phyloP scores from a whole-genome alignment of 2,113 vertebrate genomes.

The Pionites leucogaster region DNA sequence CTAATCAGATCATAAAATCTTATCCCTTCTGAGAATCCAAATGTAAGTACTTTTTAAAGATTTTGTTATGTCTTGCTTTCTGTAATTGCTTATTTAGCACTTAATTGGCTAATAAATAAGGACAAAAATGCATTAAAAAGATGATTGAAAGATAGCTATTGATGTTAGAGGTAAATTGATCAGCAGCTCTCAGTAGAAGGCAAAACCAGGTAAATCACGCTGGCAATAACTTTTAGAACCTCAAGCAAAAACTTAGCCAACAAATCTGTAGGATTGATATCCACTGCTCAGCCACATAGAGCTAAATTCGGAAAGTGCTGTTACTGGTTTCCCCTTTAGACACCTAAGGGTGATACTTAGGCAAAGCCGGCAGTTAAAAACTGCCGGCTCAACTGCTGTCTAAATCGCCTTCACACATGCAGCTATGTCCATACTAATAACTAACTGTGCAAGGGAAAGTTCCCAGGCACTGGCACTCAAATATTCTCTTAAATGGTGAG shows the following conservation, averaged over 20 bases:
- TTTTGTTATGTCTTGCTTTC: background rate
- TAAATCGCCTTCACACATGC: background rate
- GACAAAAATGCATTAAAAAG: background rate
- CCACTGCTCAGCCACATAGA: background rate
- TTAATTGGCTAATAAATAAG: background rate
- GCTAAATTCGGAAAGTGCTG: background rate
- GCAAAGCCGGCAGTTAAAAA: background rate
- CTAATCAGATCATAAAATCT: background rate
- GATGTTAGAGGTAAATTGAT: background rate
- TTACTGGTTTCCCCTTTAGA: background rate
- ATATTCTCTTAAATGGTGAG: background rate
- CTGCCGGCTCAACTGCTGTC: background rate
- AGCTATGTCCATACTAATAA: background rate
- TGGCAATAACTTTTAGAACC: background rate
- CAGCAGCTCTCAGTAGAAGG: background rate
- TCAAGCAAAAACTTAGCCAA: background rate
- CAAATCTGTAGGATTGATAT: background rate
- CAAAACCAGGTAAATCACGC: background rate
- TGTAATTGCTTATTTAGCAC: background rate
- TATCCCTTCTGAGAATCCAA: background rate
- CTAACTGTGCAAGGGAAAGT: background rate
- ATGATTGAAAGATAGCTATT: background rate
- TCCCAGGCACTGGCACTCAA: background rate
- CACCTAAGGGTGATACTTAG: background rate
- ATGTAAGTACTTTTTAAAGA: slow-evolving; percentile 7